phyloP scores from a whole-genome alignment of 2,113 vertebrate species.

The Dermatemys mawii region DNA sequence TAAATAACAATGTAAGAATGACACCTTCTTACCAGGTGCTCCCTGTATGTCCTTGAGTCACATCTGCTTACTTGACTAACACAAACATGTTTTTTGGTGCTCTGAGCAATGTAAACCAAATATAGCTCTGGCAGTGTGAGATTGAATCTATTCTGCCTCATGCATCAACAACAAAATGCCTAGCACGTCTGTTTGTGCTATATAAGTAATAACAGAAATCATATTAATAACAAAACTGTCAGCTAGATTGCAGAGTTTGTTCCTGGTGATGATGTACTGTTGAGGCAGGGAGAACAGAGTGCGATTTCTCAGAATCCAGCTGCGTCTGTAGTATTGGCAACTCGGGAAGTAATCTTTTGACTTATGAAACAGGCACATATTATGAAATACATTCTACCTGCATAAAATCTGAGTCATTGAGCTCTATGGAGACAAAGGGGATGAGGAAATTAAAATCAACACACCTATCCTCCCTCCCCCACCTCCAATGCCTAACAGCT shows the following conservation, averaged over 20 bases:
- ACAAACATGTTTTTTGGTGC: background rate
- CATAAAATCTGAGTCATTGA: background rate
- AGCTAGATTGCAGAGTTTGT: background rate
- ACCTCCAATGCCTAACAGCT: background rate
- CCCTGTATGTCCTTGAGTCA: background rate
- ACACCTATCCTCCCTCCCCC: fast-evolving
- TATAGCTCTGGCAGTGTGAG: background rate
- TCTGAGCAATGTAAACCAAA: background rate
- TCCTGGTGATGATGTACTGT: background rate
- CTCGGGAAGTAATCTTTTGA: background rate
- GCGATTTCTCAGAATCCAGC: background rate
- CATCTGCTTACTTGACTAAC: fast-evolving
- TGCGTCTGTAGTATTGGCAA: background rate
- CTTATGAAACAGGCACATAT: background rate
- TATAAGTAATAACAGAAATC: background rate
- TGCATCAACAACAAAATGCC: background rate
- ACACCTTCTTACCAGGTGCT: background rate
- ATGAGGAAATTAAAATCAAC: background rate
- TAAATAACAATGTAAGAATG: background rate
- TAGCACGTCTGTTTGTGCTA: background rate
- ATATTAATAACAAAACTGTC: background rate
- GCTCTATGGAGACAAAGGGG: background rate
- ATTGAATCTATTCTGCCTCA: background rate
- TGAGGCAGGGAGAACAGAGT: background rate
- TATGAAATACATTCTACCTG: background rate